Percentiles rank a stretch among this genome's conserved stretches.
Conservation (phyloP, 2,113 vertebrate species). For the Orthonyx spaldingii region DNA sequence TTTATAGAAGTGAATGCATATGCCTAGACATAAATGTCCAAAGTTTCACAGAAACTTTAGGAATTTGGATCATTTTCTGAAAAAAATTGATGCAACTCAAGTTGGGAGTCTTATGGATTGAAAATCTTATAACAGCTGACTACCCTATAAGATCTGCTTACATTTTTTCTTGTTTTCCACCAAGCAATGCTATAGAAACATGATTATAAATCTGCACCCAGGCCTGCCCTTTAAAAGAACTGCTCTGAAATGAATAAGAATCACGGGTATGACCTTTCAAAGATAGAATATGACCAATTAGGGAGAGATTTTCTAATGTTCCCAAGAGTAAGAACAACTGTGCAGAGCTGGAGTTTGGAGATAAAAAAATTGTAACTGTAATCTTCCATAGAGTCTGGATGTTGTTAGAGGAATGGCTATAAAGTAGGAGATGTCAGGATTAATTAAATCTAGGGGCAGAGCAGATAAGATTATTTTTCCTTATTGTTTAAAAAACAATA, state of each 20-base stretch:
- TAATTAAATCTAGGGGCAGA: background rate
- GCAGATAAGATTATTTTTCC: background rate
- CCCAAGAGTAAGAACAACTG: background rate
- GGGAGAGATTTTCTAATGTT: background rate
- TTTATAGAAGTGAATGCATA: background rate
- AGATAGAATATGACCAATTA: constrained; percentile 19
- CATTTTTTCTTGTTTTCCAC: background rate
- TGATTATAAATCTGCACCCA: background rate
- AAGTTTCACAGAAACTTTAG: background rate
- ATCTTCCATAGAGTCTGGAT: background rate
- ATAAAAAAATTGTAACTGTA: background rate
- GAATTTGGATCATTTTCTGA: background rate
- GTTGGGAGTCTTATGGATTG: background rate
- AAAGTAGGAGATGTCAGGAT: background rate
- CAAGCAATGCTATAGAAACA: background rate
- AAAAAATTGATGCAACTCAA: background rate
- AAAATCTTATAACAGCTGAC: background rate
- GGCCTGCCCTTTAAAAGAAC: constrained; percentile 7
- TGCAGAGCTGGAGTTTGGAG: background rate
- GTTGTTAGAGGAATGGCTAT: background rate
- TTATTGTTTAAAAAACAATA: background rate
- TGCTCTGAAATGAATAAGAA: constrained; percentile 1
- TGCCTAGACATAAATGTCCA: background rate
- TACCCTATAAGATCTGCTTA: background rate
- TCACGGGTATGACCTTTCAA: constrained; percentile 45